Conservation (phyloP, 2,797 vertebrate species). For the Coregonus ussuriensis region DNA sequence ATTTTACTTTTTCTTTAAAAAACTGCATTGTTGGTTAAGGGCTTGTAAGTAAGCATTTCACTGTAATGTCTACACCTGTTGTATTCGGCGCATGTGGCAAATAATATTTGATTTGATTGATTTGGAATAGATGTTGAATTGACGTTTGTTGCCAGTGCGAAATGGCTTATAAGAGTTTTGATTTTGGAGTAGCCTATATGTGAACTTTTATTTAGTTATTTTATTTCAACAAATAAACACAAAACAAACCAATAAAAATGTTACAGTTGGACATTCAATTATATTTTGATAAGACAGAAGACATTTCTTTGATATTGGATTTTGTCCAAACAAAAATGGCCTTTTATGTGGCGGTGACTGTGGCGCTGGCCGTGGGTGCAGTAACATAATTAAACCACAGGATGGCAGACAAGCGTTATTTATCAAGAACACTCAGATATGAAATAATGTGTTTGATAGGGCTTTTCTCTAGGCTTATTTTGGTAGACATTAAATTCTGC, state of each 20-base stretch:
- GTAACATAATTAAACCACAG: not conserved
- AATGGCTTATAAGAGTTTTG: not conserved
- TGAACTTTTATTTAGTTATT: not conserved
- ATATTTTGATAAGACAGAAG: not conserved
- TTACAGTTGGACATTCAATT: not conserved
- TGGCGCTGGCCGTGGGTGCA: not conserved
- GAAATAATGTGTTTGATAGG: not conserved
- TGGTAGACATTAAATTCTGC: not conserved
- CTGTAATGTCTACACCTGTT: too few species aligned
- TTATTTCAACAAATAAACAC: not conserved
- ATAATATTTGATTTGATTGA: too few species aligned
- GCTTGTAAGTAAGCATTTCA: too few species aligned
- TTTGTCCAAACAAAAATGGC: too few species aligned
- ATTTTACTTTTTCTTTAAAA: too few species aligned
- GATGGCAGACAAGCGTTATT: not conserved
- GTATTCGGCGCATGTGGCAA: too few species aligned
- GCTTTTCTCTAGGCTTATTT: not conserved
- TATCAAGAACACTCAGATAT: not conserved
- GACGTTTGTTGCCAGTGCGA: too few species aligned
- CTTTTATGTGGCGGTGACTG: not conserved
- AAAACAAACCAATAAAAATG: not conserved
- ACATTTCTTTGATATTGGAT: not conserved
- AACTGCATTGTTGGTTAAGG: too few species aligned
- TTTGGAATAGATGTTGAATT: too few species aligned
- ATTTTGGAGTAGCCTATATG: too few species aligned